Evolutionary conservation across 1,140 invertebrate species (phyloP), one percentile per base, ranked within the genome.

Genomic region (Tribolium castaneum): DNA sequence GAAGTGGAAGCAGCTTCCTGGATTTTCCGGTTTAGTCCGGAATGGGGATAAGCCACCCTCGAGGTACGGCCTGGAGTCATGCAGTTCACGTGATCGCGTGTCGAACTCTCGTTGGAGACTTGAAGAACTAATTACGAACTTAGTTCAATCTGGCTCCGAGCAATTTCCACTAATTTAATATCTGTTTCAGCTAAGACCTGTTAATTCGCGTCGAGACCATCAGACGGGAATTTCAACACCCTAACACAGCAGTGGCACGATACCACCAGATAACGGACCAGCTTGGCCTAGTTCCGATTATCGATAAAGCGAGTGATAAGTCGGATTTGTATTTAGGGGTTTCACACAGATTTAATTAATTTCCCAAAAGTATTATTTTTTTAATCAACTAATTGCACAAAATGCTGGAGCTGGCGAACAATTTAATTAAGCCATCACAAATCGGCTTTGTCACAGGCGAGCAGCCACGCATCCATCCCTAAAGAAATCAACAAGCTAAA

Each of bases 51-150:
- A 45, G 39, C 25, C 25, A 30, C 25, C 25, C 25, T 30, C 39
- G 70, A 25, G 71, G 71, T 73, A 54, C 71, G 16, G 45, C 19
- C 35, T 39, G 75, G 62, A 70, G 75, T 70, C 75, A 66, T 70
- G 45, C 45, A 59, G 50, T 73, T 78, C 78, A 79, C 78, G 78
- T 80, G 78, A 80, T 80, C 78, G 78, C 78, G 78, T 80, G 78
- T 66, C 34, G 25, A 35, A 39, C 34, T 70, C 78, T 77, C 78
- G 78, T 80, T 80, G 78, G 39, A 72, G 34, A 62, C 78, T 56
- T 75, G 78, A 79, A 76, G 78, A 80, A 77, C 78, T 80, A 80
- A 80, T 80, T 80, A 80, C 75, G 54, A 59, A 52, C 54, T 45
- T 52, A 78, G 77, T 77, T 77, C 76, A 72, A 77, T 77, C 70